phyloP scores from a whole-genome alignment of 2,113 vertebrate genomes.

The Aviceda subcristata region DNA sequence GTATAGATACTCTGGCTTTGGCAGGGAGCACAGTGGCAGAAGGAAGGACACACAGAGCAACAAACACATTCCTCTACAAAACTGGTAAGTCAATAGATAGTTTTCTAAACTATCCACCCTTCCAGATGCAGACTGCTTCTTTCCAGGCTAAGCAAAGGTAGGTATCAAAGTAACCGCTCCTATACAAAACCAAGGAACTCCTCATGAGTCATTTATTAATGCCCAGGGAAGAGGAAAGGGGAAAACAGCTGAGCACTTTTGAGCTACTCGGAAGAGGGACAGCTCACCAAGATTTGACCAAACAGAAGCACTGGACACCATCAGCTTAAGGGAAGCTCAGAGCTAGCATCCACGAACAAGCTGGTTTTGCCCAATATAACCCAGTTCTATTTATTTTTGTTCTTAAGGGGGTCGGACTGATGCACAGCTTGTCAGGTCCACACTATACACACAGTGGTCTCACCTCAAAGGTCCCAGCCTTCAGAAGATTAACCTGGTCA shows the following conservation, averaged over 20 bases:
- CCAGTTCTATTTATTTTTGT: neutral
- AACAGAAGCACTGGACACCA: neutral
- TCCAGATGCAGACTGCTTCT: neutral
- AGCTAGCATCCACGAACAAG: neutral
- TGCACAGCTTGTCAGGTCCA: neutral
- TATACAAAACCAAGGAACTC: neutral
- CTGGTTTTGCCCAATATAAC: neutral
- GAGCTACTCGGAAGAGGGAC: neutral
- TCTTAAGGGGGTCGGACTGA: neutral
- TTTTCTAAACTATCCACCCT: neutral
- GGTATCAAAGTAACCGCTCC: neutral
- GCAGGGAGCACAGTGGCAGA: neutral
- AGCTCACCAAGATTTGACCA: neutral
- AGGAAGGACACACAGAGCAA: neutral
- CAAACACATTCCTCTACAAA: neutral
- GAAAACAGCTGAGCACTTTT: neutral
- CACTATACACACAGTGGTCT: neutral
- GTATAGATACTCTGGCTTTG: neutral
- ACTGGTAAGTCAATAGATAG: neutral
- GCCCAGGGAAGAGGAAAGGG: neutral
- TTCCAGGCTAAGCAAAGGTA: neutral
- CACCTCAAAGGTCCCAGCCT: constrained; percentile 98
- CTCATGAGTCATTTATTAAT: neutral
- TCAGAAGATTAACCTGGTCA: constrained; percentile 95
- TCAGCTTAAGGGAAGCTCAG: neutral